Base-by-base conservation (phyloP, 2,888 invertebrate genomes). In the Melanostoma mellinum region DNA sequence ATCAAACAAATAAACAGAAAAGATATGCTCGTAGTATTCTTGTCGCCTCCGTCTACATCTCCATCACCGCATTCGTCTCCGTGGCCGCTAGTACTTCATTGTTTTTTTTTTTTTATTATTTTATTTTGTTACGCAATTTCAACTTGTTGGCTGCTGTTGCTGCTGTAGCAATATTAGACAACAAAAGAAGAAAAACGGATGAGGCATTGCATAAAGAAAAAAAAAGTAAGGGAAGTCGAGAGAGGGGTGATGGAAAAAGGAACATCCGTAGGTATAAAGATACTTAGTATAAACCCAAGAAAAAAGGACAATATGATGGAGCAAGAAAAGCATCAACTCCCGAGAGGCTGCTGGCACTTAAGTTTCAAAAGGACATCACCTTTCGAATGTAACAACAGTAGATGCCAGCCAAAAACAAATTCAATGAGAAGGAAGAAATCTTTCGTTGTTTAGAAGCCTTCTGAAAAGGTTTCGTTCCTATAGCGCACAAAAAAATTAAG, bases 101-200 rank as follows among this genome's bases (percentile, higher is more conserved):
- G n/a, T n/a, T 40, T 42, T 58, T 58, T 52, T 1, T 3, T 9
- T 33, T 8, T 33, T 4, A 9, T 9, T 52, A 33, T 52, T 0
- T 52, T n/a, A 38, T 63, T 10, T 6, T 40, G 50, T 79, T 74
- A 80, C 79, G 74, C 74, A 80, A 80, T 69, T 80, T 69, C 50
- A 74, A 80, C 74, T 80, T 80, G 79, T 80, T 80, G 79, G 68
- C 60, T 73, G 65, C 48, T 53, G 10, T 30, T 48, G 35, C 48
- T 56, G 36, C 58, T 55, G 48, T 60, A 10, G 35, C 10, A 20
- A 40, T 53, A 61, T 73, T 52, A 50, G 36, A 60, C 38, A 72
- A 60, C 58, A 63, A 53, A 46, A 38, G 46, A 60, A 36, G 56
- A 65, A 65, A 30, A 20, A 36, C 48, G 38, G 46, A 73, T 67